Evolutionary conservation across 2,888 invertebrate genomes (phyloP).

Genomic region (Cistogaster globosa): DNA sequence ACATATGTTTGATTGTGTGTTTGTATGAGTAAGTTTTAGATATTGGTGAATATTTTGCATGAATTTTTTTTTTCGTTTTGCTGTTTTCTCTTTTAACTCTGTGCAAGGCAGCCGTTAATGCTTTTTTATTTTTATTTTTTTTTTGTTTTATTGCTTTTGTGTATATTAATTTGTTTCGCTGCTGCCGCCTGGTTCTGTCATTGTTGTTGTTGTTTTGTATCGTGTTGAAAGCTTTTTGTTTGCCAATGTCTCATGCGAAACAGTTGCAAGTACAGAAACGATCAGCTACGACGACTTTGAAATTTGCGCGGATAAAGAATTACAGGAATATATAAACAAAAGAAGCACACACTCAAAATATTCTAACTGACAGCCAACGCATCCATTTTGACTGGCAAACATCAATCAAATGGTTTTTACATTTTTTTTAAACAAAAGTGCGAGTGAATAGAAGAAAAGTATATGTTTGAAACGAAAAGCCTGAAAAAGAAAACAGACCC

Average conservation of each 20-base stretch:
- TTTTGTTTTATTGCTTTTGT: conserved; percentile 22
- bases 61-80: conserved; percentile 65
- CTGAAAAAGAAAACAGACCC: conserved; percentile 45
- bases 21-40: conserved; percentile 8
- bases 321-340: conserved; percentile 59
- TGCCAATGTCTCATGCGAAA: conserved; percentile 78
- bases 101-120: conserved; percentile 61
- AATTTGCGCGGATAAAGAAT: conserved; percentile 79
- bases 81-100: conserved; percentile 73
- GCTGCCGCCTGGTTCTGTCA: conserved; percentile 46
- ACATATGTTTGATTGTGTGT: not conserved
- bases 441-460: conserved; percentile 56
- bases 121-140: conserved; percentile 13
- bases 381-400: conserved; percentile 59
- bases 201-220: conserved; percentile 71
- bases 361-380: conserved; percentile 55
- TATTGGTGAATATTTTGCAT: conserved; percentile 70
- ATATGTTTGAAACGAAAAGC: conserved; percentile 11
- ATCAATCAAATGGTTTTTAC: conserved; percentile 59
- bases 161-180: conserved; percentile 50
- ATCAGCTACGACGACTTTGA: conserved; percentile 81
- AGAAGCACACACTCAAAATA: conserved; percentile 41
- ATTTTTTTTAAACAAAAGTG: conserved; percentile 48
- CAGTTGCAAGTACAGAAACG: conserved; percentile 82
- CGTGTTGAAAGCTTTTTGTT: conserved; percentile 79